Conservation (phyloP, 2,888 invertebrate genomes). For the Drosophila demipolita region DNA sequence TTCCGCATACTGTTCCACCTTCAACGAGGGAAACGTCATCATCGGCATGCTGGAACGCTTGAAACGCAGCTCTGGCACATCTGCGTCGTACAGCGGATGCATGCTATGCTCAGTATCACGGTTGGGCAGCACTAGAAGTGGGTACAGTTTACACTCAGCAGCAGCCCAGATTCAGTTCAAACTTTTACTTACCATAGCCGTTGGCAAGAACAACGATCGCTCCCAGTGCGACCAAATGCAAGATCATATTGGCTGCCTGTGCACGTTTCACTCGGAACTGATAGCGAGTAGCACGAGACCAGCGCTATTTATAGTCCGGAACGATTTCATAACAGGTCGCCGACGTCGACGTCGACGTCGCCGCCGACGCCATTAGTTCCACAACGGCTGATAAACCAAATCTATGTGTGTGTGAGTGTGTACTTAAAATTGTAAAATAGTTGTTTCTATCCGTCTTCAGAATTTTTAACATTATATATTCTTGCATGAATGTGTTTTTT, state of each 20-base stretch:
- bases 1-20: constrained; percentile 73
- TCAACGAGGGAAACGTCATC: constrained; percentile 75
- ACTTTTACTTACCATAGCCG: constrained; percentile 50
- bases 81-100: constrained; percentile 76
- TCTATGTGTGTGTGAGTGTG: background rate
- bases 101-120: constrained; percentile 74
- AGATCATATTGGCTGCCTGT: constrained; percentile 42
- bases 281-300: constrained; percentile 67
- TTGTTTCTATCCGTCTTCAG: constrained; percentile 2
- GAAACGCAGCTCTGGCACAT: constrained; percentile 26
- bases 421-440: background rate
- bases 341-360: constrained; percentile 34
- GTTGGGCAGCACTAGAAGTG: constrained; percentile 22
- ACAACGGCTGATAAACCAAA: constrained; percentile 62
- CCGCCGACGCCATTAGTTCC: constrained; percentile 29
- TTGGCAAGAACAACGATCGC: constrained; percentile 38
- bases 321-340: constrained; percentile 54
- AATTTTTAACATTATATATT: background rate
- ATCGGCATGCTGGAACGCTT: constrained; percentile 82
- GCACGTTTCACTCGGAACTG: constrained; percentile 68
- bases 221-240: constrained; percentile 41
- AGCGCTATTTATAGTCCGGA: constrained; percentile 62
- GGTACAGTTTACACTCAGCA: constrained; percentile 32
- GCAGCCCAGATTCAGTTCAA: background rate
- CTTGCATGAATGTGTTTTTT: constrained; percentile 28